phyloP scores from a whole-genome alignment of 1,140 invertebrate genomes.

The Lineus longissimus region DNA sequence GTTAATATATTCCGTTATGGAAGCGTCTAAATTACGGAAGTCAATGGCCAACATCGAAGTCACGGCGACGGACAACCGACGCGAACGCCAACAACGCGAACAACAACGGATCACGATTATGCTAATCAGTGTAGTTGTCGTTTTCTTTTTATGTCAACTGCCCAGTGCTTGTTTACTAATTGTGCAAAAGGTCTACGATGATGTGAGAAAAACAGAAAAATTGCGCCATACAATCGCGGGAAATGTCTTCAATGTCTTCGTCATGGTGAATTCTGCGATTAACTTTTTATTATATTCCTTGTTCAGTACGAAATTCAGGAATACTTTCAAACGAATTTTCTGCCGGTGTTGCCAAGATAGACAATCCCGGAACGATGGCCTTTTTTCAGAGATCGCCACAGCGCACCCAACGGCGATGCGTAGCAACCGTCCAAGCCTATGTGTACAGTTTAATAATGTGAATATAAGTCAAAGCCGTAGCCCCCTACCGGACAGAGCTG shows the following conservation, averaged over 20 bases:
- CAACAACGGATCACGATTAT: conserved; percentile 66
- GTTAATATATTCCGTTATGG: conserved; percentile 65
- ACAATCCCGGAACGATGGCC: not conserved
- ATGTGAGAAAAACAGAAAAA: conserved; percentile 22
- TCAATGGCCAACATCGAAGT: conserved; percentile 55
- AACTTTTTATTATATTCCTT: conserved; percentile 78
- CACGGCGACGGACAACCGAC: not conserved
- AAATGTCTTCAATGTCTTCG: conserved; percentile 71
- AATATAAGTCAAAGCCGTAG: not conserved
- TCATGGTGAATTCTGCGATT: conserved; percentile 66
- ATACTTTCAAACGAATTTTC: conserved; percentile 66
- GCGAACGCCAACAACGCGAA: conserved; percentile 15
- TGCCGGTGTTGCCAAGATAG: conserved; percentile 35
- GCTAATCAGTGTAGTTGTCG: conserved; percentile 69
- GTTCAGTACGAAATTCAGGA: conserved; percentile 71
- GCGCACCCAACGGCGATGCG: not conserved
- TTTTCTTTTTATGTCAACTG: conserved; percentile 71
- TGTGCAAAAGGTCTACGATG: conserved; percentile 28
- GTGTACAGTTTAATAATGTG: not conserved
- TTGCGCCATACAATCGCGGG: conserved; percentile 57
- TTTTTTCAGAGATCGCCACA: conserved; percentile 16
- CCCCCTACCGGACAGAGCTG: not conserved
- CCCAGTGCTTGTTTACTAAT: conserved; percentile 59
- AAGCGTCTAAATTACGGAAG: conserved; percentile 56
- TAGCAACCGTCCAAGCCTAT: not conserved